Percentiles rank a stretch among this genome's conserved stretches.
Evolutionary conservation across 2,797 vertebrate species (phyloP).

Genomic region (Myripristis murdjan): DNA sequence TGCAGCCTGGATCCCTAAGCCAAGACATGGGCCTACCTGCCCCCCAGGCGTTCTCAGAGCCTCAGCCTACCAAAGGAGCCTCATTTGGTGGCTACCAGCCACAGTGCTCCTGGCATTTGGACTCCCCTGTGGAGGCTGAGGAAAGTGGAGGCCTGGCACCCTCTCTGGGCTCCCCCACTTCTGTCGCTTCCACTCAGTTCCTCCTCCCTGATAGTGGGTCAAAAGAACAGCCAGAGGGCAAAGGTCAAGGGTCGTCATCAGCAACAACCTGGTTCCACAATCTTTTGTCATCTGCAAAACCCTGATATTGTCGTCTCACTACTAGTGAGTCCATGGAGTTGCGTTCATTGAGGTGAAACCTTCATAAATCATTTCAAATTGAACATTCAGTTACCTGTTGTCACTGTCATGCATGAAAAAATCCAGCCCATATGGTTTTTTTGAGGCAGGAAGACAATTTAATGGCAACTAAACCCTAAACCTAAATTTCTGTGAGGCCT

Average conservation of each 20-base stretch:
- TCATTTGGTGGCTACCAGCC: constrained; percentile 89
- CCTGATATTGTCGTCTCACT: constrained; percentile 62
- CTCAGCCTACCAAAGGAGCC: constrained; percentile 41
- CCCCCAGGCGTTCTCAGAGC: constrained; percentile 45
- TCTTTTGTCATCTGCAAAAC: constrained; percentile 80
- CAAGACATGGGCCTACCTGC: constrained; percentile 72
- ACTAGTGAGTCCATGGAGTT: constrained; percentile 18
- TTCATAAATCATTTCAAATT: constrained; percentile 10
- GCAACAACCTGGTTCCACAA: constrained; percentile 85
- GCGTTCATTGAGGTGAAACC: background rate
- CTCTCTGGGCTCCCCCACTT: constrained; percentile 94
- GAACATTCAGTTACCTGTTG: constrained; percentile 32
- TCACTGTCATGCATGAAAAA: constrained; percentile 40
- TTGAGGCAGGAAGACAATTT: background rate
- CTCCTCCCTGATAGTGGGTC: constrained; percentile 88
- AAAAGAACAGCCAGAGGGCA: constrained; percentile 85
- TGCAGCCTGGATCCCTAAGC: constrained; percentile 67
- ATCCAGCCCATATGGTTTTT: constrained; percentile 18
- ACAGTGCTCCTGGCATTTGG: constrained; percentile 90
- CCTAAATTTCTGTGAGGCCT: no score
- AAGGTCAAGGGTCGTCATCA: constrained; percentile 62
- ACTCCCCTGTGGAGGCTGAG: constrained; percentile 81
- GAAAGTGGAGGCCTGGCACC: constrained; percentile 71
- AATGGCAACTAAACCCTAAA: no score
- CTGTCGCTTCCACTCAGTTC: constrained; percentile 95